These are phyloP conservation scores for Ctenochaetus hawaiiensis DNA, from an alignment of 2,797 vertebrate genomes.

Conservation along the genomic window DNA sequence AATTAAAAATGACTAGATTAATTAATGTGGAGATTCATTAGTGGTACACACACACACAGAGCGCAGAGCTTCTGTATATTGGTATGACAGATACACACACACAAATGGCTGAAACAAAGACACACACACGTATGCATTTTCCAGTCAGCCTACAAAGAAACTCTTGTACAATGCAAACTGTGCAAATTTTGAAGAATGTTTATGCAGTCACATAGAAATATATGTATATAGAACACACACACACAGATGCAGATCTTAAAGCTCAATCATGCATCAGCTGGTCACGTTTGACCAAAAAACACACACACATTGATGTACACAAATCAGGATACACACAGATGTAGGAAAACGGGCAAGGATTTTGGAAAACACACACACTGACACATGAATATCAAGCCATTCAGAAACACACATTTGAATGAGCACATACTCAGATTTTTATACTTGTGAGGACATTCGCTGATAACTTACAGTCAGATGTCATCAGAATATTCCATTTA, in stretches of 20 bases:
- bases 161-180: not conserved
- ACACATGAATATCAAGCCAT: not conserved
- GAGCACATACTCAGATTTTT: not conserved
- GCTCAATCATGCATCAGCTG: not conserved
- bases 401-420: not conserved
- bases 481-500: not conserved
- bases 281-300: not conserved
- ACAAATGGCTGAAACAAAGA: slow-evolving; percentile 22
- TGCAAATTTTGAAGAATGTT: not conserved
- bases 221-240: not conserved
- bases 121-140: not conserved
- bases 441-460: not conserved
- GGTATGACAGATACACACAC: slow-evolving; percentile 27
- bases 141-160: not conserved
- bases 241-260: not conserved
- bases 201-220: not conserved
- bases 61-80: slow-evolving; percentile 60
- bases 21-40: slow-evolving; percentile 81
- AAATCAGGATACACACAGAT: not conserved
- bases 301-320: not conserved
- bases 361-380: not conserved
- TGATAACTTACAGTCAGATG: not conserved
- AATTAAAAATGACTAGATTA: slow-evolving; percentile 84
- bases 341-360: not conserved
- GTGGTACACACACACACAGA: slow-evolving; percentile 39